A percentile compares a stretch with the other conserved stretches of the same genome.
Conservation (phyloP, 2,113 vertebrate species). For the Lipotes vexillifer region DNA sequence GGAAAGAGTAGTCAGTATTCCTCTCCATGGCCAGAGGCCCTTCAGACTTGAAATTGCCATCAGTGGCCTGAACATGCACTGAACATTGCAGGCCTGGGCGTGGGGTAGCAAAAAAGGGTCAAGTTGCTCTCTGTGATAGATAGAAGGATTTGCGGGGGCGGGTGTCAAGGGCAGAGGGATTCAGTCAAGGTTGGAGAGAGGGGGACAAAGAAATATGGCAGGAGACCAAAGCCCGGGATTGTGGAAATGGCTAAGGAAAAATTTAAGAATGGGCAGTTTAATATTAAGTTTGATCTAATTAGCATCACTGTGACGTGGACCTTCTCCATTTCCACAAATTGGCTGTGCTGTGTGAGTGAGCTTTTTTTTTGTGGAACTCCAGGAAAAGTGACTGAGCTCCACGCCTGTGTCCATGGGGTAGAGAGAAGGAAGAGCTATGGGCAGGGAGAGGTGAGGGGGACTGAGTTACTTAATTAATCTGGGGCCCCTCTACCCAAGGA, state of each 20-base stretch:
- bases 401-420: background rate
- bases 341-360: too few relatives aligned
- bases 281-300: background rate
- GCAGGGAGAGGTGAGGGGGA: background rate
- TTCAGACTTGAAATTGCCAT: background rate
- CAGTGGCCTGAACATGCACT: background rate
- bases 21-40: background rate
- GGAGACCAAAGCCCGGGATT: background rate
- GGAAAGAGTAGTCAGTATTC: background rate
- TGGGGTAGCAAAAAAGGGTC: background rate
- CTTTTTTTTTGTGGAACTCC: background rate
- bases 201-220: background rate
- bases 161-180: background rate
- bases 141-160: background rate
- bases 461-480: background rate
- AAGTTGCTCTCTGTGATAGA: background rate
- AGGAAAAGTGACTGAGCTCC: background rate
- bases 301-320: background rate
- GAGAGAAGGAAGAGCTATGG: background rate
- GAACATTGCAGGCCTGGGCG: background rate
- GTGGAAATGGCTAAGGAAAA: background rate
- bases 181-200: background rate
- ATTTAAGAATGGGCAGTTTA: background rate
- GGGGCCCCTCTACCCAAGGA: fast-evolving
- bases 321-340: background rate